phyloP scores from a whole-genome alignment of 1,140 invertebrate genomes.

The Hermetia illucens region DNA sequence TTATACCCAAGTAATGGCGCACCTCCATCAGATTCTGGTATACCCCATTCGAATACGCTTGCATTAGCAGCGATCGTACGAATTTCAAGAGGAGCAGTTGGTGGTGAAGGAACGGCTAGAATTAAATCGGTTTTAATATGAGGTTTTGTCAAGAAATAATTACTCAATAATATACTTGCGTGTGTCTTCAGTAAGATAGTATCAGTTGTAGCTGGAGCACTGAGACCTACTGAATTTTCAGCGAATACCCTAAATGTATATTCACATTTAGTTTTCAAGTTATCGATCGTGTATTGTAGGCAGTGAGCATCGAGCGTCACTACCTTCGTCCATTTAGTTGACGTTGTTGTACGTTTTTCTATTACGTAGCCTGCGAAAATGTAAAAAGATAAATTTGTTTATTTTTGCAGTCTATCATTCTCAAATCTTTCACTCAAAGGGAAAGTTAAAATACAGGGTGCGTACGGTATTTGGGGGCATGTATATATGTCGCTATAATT shows the following conservation, averaged over 20 bases:
- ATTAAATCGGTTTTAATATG: conserved; percentile 8
- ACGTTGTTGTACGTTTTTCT: conserved; percentile 65
- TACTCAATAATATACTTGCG: conserved; percentile 51
- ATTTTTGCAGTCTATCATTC: neutral
- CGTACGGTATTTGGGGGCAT: neutral
- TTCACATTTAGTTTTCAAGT: conserved; percentile 77
- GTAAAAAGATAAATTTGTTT: neutral
- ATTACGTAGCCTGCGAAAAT: conserved; percentile 66
- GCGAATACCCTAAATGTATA: conserved; percentile 84
- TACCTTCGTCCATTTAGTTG: conserved; percentile 78
- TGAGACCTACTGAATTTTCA: conserved; percentile 77
- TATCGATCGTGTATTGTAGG: conserved; percentile 64
- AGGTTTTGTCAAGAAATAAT: neutral
- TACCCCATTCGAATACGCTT: conserved; percentile 82
- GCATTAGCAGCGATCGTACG: conserved; percentile 67
- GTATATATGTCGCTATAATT: no score
- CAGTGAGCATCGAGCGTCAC: conserved; percentile 67
- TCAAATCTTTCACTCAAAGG: neutral
- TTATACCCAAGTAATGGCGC: conserved; percentile 82
- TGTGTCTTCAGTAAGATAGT: conserved; percentile 79
- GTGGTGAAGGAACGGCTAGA: conserved; percentile 73
- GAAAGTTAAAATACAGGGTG: neutral
- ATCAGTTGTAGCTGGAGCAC: conserved; percentile 63
- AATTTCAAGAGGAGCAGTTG: conserved; percentile 77
- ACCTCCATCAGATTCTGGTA: conserved; percentile 85